These are phyloP conservation scores for Hippocampus abdominalis DNA, from an alignment of 2,113 vertebrate species.

Conservation along the genomic window DNA sequence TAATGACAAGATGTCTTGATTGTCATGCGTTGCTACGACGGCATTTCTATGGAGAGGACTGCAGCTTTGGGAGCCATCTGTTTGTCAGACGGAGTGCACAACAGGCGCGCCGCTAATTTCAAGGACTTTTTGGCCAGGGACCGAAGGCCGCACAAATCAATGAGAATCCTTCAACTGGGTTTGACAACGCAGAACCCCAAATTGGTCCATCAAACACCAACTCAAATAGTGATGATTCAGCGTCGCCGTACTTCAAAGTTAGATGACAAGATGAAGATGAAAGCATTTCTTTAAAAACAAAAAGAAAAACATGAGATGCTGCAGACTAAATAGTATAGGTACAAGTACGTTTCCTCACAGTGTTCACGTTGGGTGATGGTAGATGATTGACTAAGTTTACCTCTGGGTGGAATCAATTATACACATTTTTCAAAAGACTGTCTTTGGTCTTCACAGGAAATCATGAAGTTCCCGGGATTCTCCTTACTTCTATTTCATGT, in stretches of 20 bases:
- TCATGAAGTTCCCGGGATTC: slow-evolving; percentile 42
- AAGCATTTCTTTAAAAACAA: slow-evolving; percentile 40
- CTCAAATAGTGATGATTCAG: slow-evolving; percentile 63
- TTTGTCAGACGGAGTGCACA: slow-evolving; percentile 49
- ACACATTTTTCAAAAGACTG: slow-evolving; percentile 56
- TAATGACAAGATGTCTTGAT: slow-evolving; percentile 73
- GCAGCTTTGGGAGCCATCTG: slow-evolving; percentile 69
- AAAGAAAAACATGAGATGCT: slow-evolving; percentile 27
- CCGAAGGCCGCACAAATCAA: slow-evolving; percentile 52
- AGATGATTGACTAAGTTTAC: slow-evolving; percentile 59
- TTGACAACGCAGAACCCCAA: slow-evolving; percentile 38
- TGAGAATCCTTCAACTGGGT: slow-evolving; percentile 44
- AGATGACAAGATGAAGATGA: slow-evolving; percentile 53
- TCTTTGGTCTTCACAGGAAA: slow-evolving; percentile 54
- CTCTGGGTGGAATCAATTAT: slow-evolving; percentile 63
- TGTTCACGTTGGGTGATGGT: slow-evolving; percentile 32
- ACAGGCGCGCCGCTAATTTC: slow-evolving; percentile 45
- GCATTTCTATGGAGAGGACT: slow-evolving; percentile 73
- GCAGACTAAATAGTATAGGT: too few species aligned
- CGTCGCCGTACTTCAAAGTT: slow-evolving; percentile 41
- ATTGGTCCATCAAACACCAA: slow-evolving; percentile 63
- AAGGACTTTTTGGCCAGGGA: slow-evolving; percentile 57
- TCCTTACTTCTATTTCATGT: slow-evolving; percentile 57
- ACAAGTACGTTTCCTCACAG: slow-evolving; percentile 29
- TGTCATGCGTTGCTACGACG: slow-evolving; percentile 71